A percentile compares a stretch with the other conserved stretches of the same genome.
Evolutionary conservation across 2,888 invertebrate genomes (phyloP).

Genomic region (Theretra japonica): DNA sequence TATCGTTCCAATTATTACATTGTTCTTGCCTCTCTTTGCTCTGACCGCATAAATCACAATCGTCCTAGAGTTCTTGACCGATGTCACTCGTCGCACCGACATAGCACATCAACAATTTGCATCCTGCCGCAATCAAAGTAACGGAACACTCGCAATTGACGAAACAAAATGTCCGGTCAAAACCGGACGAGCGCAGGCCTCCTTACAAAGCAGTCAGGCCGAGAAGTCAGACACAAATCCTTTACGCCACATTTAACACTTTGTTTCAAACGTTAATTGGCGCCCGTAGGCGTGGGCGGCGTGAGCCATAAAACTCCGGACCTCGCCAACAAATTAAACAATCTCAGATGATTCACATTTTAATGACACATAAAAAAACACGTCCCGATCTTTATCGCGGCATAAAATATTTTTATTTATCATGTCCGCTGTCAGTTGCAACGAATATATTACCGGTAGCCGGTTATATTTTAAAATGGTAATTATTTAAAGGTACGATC

Average conservation of each 20-base stretch:
- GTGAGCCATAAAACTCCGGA: conserved; percentile 53
- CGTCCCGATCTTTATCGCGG: conserved; percentile 28
- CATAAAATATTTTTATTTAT: conserved; percentile 79
- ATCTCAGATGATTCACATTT: conserved; percentile 59
- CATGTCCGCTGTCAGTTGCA: conserved; percentile 81
- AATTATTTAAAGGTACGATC: conserved; percentile 83
- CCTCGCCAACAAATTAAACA: conserved; percentile 65
- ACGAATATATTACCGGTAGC: conserved; percentile 84
- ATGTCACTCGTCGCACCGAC: not conserved
- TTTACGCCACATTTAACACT: conserved; percentile 59
- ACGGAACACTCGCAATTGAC: conserved; percentile 32
- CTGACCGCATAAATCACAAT: conserved; percentile 2
- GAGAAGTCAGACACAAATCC: conserved; percentile 44
- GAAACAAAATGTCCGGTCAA: conserved; percentile 34
- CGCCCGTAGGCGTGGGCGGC: conserved; percentile 56
- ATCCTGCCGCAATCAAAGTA: conserved; percentile 19
- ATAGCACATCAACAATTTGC: conserved; percentile 36
- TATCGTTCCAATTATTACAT: not conserved
- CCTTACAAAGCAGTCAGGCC: conserved; percentile 26
- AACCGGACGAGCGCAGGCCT: not conserved
- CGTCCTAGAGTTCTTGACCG: not conserved
- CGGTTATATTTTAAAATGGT: conserved; percentile 76
- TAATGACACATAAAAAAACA: conserved; percentile 47
- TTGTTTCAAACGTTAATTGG: conserved; percentile 62
- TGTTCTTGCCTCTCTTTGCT: not conserved